phyloP scores from a whole-genome alignment of 2,797 vertebrate species.

The Pyrocephalus nanus region DNA sequence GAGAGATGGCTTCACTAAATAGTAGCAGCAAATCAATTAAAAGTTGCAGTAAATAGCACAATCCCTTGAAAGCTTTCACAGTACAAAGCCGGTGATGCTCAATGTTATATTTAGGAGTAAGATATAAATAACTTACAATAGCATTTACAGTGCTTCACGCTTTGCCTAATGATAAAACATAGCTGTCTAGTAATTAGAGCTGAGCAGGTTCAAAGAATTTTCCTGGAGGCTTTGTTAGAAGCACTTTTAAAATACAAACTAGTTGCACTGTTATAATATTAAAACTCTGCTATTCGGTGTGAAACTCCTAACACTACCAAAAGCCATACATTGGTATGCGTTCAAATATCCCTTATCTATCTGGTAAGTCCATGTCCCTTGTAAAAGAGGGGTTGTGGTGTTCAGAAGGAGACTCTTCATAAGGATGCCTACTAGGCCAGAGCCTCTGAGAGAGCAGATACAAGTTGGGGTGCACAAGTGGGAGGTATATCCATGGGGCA shows the following conservation, averaged over 20 bases:
- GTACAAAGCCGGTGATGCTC: neutral
- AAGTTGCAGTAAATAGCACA: conserved; percentile 38
- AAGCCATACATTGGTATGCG: accelerated
- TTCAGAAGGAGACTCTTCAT: neutral
- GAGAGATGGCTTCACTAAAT: conserved; percentile 7
- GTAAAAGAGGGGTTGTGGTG: neutral
- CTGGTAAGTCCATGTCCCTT: neutral
- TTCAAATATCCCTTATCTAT: neutral
- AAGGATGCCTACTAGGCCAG: accelerated
- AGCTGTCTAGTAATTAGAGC: neutral
- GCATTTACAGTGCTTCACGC: neutral
- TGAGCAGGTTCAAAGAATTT: neutral
- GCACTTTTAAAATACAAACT: neutral
- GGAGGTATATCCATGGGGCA: accelerated
- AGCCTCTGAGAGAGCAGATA: neutral
- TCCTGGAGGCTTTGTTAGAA: neutral
- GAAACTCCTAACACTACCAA: neutral
- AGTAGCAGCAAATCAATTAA: conserved; percentile 35
- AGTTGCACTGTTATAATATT: neutral
- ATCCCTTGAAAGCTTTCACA: neutral
- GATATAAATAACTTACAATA: neutral
- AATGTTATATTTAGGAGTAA: neutral
- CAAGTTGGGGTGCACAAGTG: accelerated
- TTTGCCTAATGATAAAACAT: neutral
- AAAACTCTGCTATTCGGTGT: neutral